These are phyloP conservation scores for Hirtodrosophila cameraria DNA, from an alignment of 2,888 invertebrate species.

Conservation along the genomic window DNA sequence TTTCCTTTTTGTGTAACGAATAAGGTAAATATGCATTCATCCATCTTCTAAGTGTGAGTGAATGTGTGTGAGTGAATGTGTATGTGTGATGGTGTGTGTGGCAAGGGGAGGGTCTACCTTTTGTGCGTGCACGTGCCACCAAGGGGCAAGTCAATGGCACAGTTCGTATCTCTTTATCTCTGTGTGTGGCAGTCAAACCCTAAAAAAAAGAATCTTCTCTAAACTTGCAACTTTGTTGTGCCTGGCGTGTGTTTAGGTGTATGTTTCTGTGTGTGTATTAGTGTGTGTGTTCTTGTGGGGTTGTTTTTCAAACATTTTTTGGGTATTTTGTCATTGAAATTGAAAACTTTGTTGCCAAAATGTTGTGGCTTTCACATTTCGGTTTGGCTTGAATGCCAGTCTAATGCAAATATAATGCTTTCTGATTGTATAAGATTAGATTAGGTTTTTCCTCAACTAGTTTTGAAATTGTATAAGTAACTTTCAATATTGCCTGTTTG, in stretches of 20 bases:
- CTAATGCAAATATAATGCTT: slow-evolving; percentile 55
- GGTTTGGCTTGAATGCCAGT: slow-evolving; percentile 5
- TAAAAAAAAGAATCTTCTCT: slow-evolving; percentile 19
- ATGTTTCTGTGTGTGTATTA: slow-evolving; percentile 12
- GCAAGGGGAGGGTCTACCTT: slow-evolving; percentile 42
- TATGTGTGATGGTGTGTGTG: slow-evolving; percentile 49
- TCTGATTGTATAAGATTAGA: slow-evolving; percentile 34
- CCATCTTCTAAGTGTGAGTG: slow-evolving; percentile 30
- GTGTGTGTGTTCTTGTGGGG: background rate
- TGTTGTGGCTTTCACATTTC: slow-evolving; percentile 25
- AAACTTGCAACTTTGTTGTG: slow-evolving; percentile 39
- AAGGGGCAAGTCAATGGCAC: slow-evolving; percentile 22
- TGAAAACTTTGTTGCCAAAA: slow-evolving; percentile 41
- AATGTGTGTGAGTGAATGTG: slow-evolving; percentile 7
- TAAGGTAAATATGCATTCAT: slow-evolving; percentile 75
- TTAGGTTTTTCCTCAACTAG: slow-evolving; percentile 1
- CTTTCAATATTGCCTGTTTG: background rate
- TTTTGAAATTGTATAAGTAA: background rate
- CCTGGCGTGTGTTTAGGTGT: background rate
- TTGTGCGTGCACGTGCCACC: slow-evolving; percentile 60
- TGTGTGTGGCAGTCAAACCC: slow-evolving; percentile 15
- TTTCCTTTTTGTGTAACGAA: slow-evolving; percentile 31
- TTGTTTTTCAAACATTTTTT: slow-evolving; percentile 29
- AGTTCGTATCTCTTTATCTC: slow-evolving; percentile 10
- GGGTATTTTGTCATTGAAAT: slow-evolving; percentile 35